phyloP scores from a whole-genome alignment of 2,797 vertebrate genomes.

The Scolopax bukidnonensis region DNA sequence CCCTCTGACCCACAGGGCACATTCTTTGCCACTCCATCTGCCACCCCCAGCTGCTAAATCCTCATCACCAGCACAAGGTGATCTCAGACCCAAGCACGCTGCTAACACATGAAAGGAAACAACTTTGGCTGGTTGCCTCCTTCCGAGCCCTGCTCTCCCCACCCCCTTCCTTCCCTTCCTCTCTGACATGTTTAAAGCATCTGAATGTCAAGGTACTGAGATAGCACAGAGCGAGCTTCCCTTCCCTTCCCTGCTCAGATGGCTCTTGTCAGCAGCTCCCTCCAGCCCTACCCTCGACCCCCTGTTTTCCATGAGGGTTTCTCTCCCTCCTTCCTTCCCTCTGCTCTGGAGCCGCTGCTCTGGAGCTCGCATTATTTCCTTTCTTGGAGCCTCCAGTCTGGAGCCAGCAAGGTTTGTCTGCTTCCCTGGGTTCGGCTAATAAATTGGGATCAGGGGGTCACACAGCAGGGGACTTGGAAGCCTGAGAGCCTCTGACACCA shows the following conservation, averaged over 20 bases:
- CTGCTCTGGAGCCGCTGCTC: constrained; percentile 69
- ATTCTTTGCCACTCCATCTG: constrained; percentile 57
- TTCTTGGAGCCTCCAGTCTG: constrained; percentile 81
- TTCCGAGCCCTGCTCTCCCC: not conserved
- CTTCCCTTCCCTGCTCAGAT: constrained; percentile 33
- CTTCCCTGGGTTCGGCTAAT: constrained; percentile 82
- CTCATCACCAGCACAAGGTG: constrained; percentile 23
- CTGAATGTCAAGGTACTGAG: constrained; percentile 40
- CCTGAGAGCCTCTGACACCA: constrained; percentile 81
- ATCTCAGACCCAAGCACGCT: not conserved
- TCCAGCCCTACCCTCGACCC: not conserved
- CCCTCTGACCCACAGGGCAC: constrained; percentile 26
- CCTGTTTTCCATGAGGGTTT: constrained; percentile 38
- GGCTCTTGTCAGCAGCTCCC: constrained; percentile 51
- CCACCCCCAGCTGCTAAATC: constrained; percentile 60
- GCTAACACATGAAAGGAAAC: constrained; percentile 41
- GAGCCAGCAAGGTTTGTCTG: constrained; percentile 80
- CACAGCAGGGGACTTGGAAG: constrained; percentile 82
- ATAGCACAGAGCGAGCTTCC: constrained; percentile 20
- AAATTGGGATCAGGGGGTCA: constrained; percentile 84
- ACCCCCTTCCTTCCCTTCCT: constrained; percentile 13
- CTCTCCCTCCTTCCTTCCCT: not conserved
- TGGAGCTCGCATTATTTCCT: constrained; percentile 73
- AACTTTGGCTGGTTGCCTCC: constrained; percentile 38
- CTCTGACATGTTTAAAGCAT: constrained; percentile 43